Evolutionary conservation across 2,113 vertebrate genomes (phyloP), one percentile per base, ranked within the genome.

Genomic region (Crotalus viridis): DNA sequence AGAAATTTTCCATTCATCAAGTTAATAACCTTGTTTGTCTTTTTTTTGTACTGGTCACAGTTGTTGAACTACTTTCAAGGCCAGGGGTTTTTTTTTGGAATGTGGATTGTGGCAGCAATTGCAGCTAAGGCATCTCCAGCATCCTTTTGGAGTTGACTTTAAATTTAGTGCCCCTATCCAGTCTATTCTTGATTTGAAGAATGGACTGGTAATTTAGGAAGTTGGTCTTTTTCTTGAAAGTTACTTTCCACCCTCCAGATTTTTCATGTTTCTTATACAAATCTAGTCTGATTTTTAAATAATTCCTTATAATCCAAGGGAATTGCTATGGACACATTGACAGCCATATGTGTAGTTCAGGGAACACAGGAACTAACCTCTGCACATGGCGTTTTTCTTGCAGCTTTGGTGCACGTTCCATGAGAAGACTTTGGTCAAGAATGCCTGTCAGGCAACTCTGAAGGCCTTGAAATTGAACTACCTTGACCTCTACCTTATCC

Each of bases 341-440:
- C 74, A 43, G 7, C 33, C 74, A 43, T 89, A 51, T 24, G 0
- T 90, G 81, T 92, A 92, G 9, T 17, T 8, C 24, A 17, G 4
- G 7, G 6, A 57, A 1, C 48, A 94, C 61, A 93, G 7, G 7
- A 57, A 1, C 43, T 95, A 89, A 94, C 0, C 0, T 0, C 17
- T 10, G 95, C 87, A 7, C 0, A 88, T 94, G 55, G 12, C 51
- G 24, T 64, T 91, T 92, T 54, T 64, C 95, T 48, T 89, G 17
- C 93, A 99, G 99, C 98, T 99, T 48, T 99, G 99, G 99, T 98
- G 97, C 93, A 99, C 98, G 0, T 99, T 98, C 95, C 99, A 99
- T 10, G 97, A 98, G 1, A 99, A 99, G 91, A 89, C 96, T 64
- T 26, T 98, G 94, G 98, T 99, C 93, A 98, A 98, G 46, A 94